A percentile compares a stretch with the other conserved stretches of the same genome.
Conservation (phyloP, 2,888 invertebrate genomes). For the Sminthurides aquaticus region DNA sequence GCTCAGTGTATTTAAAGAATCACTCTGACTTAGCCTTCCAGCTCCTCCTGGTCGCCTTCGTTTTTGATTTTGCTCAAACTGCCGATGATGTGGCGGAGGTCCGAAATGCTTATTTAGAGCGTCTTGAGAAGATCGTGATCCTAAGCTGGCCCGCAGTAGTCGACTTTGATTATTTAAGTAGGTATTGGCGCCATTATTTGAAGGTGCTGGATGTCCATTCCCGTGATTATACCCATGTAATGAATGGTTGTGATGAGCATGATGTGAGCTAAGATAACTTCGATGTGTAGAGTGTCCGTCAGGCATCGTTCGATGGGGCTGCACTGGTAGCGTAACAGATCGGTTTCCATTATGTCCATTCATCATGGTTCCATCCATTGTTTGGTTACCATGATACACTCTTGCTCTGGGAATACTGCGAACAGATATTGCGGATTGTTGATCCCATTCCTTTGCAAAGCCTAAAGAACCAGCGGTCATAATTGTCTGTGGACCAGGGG, state of each 20-base stretch:
- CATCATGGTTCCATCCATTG: slow-evolving; percentile 15
- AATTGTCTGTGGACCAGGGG: slow-evolving; percentile 35
- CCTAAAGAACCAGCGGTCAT: slow-evolving; percentile 35
- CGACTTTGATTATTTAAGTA: slow-evolving; percentile 40
- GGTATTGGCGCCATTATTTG: slow-evolving; percentile 28
- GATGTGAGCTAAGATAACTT: slow-evolving; percentile 39
- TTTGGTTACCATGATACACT: slow-evolving; percentile 54
- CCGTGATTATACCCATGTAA: slow-evolving; percentile 27
- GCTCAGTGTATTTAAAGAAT: slow-evolving; percentile 42
- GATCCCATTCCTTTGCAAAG: slow-evolving; percentile 63
- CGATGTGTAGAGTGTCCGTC: slow-evolving; percentile 41
- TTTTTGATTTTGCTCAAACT: slow-evolving; percentile 38
- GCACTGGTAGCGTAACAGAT: slow-evolving; percentile 15
- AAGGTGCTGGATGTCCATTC: slow-evolving; percentile 1
- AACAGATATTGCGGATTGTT: slow-evolving; percentile 82
- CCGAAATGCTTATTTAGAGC: slow-evolving; percentile 33
- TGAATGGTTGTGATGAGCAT: slow-evolving; percentile 42
- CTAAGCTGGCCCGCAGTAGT: slow-evolving; percentile 37
- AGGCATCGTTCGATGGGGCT: slow-evolving; percentile 33
- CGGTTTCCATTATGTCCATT: slow-evolving; percentile 8
- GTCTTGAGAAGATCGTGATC: slow-evolving; percentile 39
- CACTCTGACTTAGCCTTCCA: slow-evolving; percentile 39
- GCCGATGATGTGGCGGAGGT: slow-evolving; percentile 35
- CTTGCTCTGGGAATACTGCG: slow-evolving; percentile 81
- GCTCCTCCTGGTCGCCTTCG: slow-evolving; percentile 25